Evolutionary conservation across 2,113 vertebrate species (phyloP), one percentile per base, ranked within the genome.

Genomic region (Rhynchopsitta pachyrhyncha): DNA sequence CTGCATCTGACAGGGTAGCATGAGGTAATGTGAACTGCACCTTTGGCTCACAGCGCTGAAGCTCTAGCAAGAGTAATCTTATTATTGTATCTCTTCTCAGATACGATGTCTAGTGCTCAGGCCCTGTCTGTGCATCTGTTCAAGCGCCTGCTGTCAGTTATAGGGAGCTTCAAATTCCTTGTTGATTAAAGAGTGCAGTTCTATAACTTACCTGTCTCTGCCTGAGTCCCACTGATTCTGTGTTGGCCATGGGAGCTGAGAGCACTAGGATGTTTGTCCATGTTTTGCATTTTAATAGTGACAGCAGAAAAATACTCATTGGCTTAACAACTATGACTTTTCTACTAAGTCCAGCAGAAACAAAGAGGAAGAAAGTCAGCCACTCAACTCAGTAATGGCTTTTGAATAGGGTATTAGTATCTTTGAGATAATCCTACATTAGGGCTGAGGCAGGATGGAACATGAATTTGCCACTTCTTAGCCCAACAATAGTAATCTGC

Each of bases 21-120:
- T 23, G 17, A 19, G 19, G 4, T 53, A 27, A 15, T 0, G 4
- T 0, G 2, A 37, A 1, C 17, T 3, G 25, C 37, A 6, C 4
- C 20, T n/a, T 11, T n/a, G 27, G 2, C 10, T 10, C 10, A 0
- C 13, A 1, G 23, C 8, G 9, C n/a, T 41, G 41, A 82, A 31
- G n/a, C 7, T 79, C 59, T 24, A 50, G 25, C 16, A n/a, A 66
- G 31, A 37, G 7, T 31, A 4, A 2, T 15, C 19, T 28, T 13
- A 13, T 8, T 42, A 4, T 23, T 86, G 44, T 0, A 2, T 1
- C 9, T 4, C 14, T 59, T 14, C 23, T 28, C 25, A 22, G 17
- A 15, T 2, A 5, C 11, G 9, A 1, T 1, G 2, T 6, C 28
- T 28, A 44, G 59, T 39, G 39, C 46, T 83, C 7, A 33, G 52